A percentile compares a stretch with the other conserved stretches of the same genome.
These are phyloP conservation scores for Cavia porcellus DNA, from an alignment of 2,113 vertebrate genomes.

Conservation along the genomic window DNA sequence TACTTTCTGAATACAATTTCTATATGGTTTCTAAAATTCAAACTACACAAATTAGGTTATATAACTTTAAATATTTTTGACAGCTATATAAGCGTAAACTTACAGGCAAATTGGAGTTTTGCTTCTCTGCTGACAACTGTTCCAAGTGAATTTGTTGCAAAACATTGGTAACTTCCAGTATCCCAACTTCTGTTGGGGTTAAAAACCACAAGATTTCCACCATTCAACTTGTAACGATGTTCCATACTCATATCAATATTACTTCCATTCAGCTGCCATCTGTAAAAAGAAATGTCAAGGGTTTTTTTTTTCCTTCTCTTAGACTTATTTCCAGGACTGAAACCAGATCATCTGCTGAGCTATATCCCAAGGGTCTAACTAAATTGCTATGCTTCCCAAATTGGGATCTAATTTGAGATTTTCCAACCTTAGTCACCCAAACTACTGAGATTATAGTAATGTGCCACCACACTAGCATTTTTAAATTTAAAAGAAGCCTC, in stretches of 20 bases:
- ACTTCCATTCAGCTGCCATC: conserved; percentile 94
- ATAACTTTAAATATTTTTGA: not conserved
- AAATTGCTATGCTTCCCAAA: not conserved
- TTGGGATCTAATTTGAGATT: not conserved
- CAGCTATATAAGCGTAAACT: conserved; percentile 78
- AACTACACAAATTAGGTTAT: not conserved
- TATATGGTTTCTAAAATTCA: not conserved
- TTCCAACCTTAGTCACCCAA: not conserved
- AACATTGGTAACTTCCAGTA: conserved; percentile 91
- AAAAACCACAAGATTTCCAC: conserved; percentile 91
- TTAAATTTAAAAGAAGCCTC: not conserved
- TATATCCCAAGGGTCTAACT: not conserved
- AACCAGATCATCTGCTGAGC: not conserved
- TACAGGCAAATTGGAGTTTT: conserved; percentile 93
- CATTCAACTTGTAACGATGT: conserved; percentile 90
- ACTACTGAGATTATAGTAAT: not conserved
- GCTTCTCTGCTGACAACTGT: conserved; percentile 91
- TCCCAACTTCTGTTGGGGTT: conserved; percentile 91
- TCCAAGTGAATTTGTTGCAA: conserved; percentile 88
- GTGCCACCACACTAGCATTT: not conserved
- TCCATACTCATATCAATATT: conserved; percentile 90
- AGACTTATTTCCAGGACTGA: not conserved
- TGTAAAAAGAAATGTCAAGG: conserved; percentile 87
- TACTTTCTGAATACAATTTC: not conserved
- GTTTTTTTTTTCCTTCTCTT: not conserved